Conservation (phyloP, 2,888 invertebrate genomes). For the Xanthostigma xanthostigma region DNA sequence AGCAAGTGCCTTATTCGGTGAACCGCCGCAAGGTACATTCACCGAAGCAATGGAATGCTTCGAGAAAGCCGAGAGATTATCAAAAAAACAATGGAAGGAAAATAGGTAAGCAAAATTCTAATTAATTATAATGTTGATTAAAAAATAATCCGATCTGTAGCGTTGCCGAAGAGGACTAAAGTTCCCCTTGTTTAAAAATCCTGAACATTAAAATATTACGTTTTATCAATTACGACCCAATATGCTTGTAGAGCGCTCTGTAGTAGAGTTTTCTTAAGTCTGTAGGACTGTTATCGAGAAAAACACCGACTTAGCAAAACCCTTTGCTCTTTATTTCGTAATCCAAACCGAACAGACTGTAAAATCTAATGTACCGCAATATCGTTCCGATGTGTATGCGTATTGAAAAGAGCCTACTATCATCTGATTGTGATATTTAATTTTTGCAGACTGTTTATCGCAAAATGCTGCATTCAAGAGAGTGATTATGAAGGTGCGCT, state of each 20-base stretch:
- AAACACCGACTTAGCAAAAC: too few relatives aligned
- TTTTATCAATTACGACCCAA: background rate
- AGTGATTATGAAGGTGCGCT: constrained; percentile 33
- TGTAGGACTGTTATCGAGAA: too few relatives aligned
- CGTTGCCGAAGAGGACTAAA: background rate
- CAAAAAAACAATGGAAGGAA: constrained; percentile 38
- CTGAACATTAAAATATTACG: background rate
- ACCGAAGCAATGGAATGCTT: constrained; percentile 44
- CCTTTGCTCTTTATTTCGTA: too few relatives aligned
- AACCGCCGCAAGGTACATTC: constrained; percentile 43
- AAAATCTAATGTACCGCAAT: too few relatives aligned
- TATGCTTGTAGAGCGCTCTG: too few relatives aligned
- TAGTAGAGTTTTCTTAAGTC: too few relatives aligned
- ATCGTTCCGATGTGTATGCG: background rate
- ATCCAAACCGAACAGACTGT: too few relatives aligned
- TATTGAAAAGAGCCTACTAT: background rate
- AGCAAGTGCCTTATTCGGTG: constrained; percentile 46
- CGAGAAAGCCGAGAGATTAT: constrained; percentile 34
- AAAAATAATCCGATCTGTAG: too few relatives aligned
- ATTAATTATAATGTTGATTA: too few relatives aligned
- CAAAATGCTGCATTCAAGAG: constrained; percentile 38
- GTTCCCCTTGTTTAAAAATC: too few relatives aligned
- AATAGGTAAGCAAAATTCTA: constrained; percentile 24
- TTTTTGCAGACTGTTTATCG: constrained; percentile 28
- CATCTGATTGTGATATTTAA: background rate